Evolutionary conservation across 2,888 invertebrate species (phyloP), one percentile per base, ranked within the genome.

Genomic region (Aphodius sticticus): DNA sequence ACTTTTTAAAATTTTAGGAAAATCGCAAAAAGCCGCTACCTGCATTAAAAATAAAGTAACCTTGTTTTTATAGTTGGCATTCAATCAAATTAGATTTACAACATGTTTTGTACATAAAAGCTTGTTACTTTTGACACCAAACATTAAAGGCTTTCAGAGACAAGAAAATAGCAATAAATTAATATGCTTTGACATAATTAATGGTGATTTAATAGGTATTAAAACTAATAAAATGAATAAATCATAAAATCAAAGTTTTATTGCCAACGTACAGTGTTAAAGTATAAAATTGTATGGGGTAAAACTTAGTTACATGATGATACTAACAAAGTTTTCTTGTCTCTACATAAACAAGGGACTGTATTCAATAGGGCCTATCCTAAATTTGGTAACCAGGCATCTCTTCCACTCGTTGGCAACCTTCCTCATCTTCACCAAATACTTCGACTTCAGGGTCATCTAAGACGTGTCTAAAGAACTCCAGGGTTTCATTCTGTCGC

Each of bases 401-500:
- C 2, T 53, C 53, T 53, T 53, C 6, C 53, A 53, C 53, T 53
- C 53, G 53, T 53, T 53, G 53, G 53, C 53, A 53, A 53, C 53
- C 53, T 53, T 53, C 53, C 53, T 53, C 53, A 53, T 53, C 12
- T 53, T 53, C 6, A 53, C 53, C 53, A 53, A 53, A 53, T 53
- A 53, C 53, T 53, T 53, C 53, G 53, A 12, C 53, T 53, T 53
- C 53, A 53, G 53, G 53, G 53, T 53, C 53, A 53, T 53, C 53
- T 53, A 53, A 53, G 53, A 53, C 53, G 53, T 53, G 53, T 53
- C 53, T 53, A 53, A 53, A 53, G 53, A 53, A 53, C 53, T 53
- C 53, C 53, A 53, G 53, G 53, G 53, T 53, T 53, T 53, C 53
- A 53, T 53, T 53, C 53, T 53, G 53, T 53, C 53, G 53, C 71